A percentile compares a stretch with the other conserved stretches of the same genome.
Evolutionary conservation across 2,797 vertebrate species (phyloP).

Genomic region (Mallotus villosus): DNA sequence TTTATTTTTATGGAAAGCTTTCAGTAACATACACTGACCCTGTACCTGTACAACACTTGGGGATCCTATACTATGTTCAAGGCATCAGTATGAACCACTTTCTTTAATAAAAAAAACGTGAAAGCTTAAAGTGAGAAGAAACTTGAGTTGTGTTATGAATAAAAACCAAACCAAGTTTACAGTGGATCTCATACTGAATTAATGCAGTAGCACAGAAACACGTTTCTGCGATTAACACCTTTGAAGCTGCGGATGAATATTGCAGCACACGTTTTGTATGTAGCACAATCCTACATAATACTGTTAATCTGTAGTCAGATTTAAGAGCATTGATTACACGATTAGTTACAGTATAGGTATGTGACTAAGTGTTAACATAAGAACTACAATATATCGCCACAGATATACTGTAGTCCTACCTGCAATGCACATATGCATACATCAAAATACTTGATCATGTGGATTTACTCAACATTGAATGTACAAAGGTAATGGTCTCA

Average conservation of each 20-base stretch:
- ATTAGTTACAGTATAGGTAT: not conserved
- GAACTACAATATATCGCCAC: not conserved
- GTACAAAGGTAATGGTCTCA: no score
- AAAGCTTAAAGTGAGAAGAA: no score
- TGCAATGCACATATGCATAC: no score
- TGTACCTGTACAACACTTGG: no score
- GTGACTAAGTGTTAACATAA: not conserved
- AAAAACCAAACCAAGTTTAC: not conserved
- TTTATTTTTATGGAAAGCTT: no score
- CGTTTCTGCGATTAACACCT: not conserved
- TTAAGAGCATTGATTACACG: not conserved
- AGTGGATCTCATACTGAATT: not conserved
- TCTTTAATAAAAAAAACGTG: not conserved
- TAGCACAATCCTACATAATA: not conserved
- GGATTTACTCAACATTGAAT: not conserved
- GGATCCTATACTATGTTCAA: not conserved
- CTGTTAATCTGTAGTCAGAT: not conserved
- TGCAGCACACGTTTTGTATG: not conserved
- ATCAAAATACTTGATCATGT: no score
- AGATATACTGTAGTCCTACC: not conserved
- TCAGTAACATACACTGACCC: no score
- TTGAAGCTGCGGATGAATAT: not conserved
- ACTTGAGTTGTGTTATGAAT: not conserved
- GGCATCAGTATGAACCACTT: not conserved
- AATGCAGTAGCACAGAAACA: not conserved